Conservation (phyloP, 2,797 vertebrate genomes). For the Pantherophis vulpinus region DNA sequence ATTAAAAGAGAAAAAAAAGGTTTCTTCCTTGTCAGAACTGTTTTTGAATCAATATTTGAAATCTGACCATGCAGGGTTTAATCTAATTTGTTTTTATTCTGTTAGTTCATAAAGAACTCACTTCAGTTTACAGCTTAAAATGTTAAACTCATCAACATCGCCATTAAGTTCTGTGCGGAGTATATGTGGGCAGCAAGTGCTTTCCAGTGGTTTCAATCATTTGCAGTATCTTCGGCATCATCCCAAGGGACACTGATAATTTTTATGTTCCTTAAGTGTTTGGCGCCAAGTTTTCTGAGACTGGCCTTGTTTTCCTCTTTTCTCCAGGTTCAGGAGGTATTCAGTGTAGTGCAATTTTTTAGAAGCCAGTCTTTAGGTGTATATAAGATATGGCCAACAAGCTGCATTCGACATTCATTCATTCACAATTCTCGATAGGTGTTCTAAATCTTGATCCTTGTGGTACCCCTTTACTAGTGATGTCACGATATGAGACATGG, state of each 20-base stretch:
- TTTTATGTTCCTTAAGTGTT: background rate
- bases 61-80: background rate
- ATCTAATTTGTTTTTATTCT: background rate
- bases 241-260: background rate
- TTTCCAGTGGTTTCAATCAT: background rate
- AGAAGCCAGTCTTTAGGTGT: background rate
- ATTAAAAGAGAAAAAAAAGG: background rate
- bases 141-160: background rate
- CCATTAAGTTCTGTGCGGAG: background rate
- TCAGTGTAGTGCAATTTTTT: background rate
- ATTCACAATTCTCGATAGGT: background rate
- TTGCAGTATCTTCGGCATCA: background rate
- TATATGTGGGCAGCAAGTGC: background rate
- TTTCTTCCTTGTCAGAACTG: background rate
- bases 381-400: background rate
- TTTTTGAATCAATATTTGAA: background rate
- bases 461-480: background rate
- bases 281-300: background rate
- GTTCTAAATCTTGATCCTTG: background rate
- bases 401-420: background rate
- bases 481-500: background rate
- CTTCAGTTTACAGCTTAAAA: background rate
- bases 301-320: background rate
- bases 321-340: background rate
- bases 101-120: background rate